phyloP scores from a whole-genome alignment of 1,140 invertebrate species.

The Aphaenogaster floridana region DNA sequence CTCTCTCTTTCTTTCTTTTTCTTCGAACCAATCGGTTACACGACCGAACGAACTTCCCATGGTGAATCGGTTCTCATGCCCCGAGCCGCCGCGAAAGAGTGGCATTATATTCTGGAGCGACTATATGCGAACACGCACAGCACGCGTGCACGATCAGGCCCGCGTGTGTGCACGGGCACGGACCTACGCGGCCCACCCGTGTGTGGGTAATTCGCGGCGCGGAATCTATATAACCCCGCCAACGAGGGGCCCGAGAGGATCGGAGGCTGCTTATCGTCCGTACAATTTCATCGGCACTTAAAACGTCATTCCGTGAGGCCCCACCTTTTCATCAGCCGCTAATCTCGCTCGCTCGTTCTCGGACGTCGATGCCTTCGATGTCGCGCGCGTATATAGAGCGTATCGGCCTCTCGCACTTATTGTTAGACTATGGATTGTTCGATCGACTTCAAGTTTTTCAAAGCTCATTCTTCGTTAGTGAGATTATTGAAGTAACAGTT shows the following conservation, averaged over 20 bases:
- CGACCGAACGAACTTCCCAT: conserved; percentile 73
- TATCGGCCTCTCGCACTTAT: neutral
- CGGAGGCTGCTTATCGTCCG: conserved; percentile 73
- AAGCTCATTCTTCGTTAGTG: neutral
- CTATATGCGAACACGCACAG: conserved; percentile 68
- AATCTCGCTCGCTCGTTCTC: conserved; percentile 68
- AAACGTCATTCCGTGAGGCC: conserved; percentile 78
- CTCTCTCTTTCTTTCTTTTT: neutral
- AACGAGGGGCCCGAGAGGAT: conserved; percentile 37
- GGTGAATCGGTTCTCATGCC: conserved; percentile 76
- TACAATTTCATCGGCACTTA: conserved; percentile 82
- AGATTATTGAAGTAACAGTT: neutral
- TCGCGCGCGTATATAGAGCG: conserved; percentile 44
- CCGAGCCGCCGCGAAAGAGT: conserved; percentile 66
- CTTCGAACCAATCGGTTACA: conserved; percentile 71
- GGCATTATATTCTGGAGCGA: conserved; percentile 78
- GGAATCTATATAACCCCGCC: conserved; percentile 58
- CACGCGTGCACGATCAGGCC: conserved; percentile 45
- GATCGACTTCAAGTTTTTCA: neutral
- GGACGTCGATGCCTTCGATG: conserved; percentile 37
- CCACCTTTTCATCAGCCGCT: conserved; percentile 80
- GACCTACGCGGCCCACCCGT: conserved; percentile 43
- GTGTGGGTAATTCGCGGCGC: conserved; percentile 53
- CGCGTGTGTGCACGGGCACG: neutral
- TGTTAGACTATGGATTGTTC: neutral